phyloP scores from a whole-genome alignment of 2,113 vertebrate species.

The Peucedramus taeniatus region DNA sequence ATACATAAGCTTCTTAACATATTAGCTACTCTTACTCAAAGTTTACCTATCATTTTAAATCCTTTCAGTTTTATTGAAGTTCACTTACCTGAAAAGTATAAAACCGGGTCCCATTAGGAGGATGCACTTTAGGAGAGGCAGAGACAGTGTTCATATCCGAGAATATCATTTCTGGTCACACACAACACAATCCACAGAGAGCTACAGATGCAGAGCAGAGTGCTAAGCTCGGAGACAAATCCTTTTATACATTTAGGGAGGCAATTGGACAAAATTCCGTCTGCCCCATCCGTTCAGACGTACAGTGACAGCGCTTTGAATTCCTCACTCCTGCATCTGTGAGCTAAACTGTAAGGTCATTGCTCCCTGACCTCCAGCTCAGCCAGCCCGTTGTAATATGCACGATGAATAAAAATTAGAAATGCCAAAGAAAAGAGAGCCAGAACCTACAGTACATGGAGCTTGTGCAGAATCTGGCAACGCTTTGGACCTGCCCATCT shows the following conservation, averaged over 20 bases:
- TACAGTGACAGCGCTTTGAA: conserved; percentile 43
- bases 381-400: conserved; percentile 40
- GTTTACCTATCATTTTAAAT: conserved; percentile 47
- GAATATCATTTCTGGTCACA: conserved; percentile 93
- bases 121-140: conserved; percentile 94
- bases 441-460: conserved; percentile 69
- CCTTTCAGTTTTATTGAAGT: conserved; percentile 35
- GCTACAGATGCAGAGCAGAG: conserved; percentile 65
- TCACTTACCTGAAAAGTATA: conserved; percentile 96
- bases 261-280: conserved; percentile 66
- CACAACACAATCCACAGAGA: conserved; percentile 80
- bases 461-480: conserved; percentile 78
- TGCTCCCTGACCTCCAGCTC: conserved; percentile 43
- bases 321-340: conserved; percentile 54
- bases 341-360: conserved; percentile 62
- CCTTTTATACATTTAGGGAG: conserved; percentile 69
- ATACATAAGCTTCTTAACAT: not conserved
- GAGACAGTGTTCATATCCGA: conserved; percentile 94
- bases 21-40: conserved; percentile 34
- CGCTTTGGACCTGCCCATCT: conserved; percentile 84
- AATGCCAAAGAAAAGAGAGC: conserved; percentile 48
- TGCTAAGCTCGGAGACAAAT: conserved; percentile 72
- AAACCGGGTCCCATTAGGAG: conserved; percentile 94
- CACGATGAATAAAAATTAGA: conserved; percentile 27
- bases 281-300: conserved; percentile 70